Conservation (phyloP, 2,797 vertebrate species). For the Manis pentadactyla region DNA sequence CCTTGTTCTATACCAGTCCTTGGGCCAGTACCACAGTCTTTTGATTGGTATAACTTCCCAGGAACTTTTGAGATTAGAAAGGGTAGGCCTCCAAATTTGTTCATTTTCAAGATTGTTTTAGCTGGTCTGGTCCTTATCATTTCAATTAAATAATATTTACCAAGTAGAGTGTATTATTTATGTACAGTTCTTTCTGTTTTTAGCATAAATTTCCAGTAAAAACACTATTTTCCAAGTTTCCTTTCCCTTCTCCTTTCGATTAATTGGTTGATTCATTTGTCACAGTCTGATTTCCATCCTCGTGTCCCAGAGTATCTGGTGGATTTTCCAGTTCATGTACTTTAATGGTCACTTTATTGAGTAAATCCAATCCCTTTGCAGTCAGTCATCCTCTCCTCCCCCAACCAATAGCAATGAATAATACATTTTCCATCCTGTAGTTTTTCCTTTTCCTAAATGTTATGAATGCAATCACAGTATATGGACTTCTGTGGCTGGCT, state of each 20-base stretch:
- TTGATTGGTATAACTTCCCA: not conserved
- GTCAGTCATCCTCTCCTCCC: not conserved
- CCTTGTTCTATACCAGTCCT: not conserved
- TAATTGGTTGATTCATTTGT: not conserved
- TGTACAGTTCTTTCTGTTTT: not conserved
- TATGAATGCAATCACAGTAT: not conserved
- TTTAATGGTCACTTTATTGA: not conserved
- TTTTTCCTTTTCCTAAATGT: not conserved
- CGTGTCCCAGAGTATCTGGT: not conserved
- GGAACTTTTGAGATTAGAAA: not conserved
- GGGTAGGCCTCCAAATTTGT: not conserved
- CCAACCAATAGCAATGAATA: not conserved
- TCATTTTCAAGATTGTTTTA: no score
- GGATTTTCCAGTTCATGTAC: not conserved
- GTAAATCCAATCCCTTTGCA: not conserved
- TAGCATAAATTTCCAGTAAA: not conserved
- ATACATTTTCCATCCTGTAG: not conserved
- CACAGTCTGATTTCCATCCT: not conserved
- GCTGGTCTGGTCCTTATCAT: not conserved
- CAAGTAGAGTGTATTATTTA: not conserved
- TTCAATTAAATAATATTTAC: not conserved
- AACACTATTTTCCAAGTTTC: not conserved
- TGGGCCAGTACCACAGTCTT: not conserved
- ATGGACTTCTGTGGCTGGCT: not conserved
- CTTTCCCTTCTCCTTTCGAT: not conserved